Conservation (phyloP, 2,888 invertebrate species). For the Sinotaia quadrata region DNA sequence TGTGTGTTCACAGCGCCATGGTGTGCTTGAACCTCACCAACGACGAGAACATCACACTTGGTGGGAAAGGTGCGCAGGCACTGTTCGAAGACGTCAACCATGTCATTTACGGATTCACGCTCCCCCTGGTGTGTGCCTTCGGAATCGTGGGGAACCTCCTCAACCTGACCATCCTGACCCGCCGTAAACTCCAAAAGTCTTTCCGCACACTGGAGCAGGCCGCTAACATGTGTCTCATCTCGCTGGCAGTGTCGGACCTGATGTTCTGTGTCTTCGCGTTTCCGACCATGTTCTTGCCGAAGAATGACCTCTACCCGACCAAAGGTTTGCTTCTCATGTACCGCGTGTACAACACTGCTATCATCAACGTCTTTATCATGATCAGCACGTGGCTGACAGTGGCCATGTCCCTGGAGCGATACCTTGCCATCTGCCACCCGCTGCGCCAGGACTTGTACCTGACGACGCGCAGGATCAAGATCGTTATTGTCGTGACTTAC, state of each 20-base stretch:
- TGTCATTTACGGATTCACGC: conserved; percentile 69
- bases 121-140: conserved; percentile 81
- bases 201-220: conserved; percentile 83
- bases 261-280: conserved; percentile 75
- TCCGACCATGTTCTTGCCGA: conserved; percentile 74
- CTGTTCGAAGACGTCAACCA: conserved; percentile 47
- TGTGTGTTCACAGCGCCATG: conserved; percentile 18
- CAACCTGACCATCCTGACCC: conserved; percentile 84
- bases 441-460: conserved; percentile 80
- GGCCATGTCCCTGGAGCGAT: conserved; percentile 82
- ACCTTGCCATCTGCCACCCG: conserved; percentile 83
- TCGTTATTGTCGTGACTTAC: conserved; percentile 79
- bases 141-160: conserved; percentile 85
- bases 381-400: conserved; percentile 85
- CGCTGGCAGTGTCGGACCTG: conserved; percentile 84
- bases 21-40: conserved; percentile 33
- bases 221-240: conserved; percentile 82
- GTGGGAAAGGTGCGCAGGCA: conserved; percentile 28
- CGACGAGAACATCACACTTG: conserved; percentile 21
- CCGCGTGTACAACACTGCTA: conserved; percentile 58
- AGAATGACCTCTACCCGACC: conserved; percentile 76
- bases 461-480: conserved; percentile 76
- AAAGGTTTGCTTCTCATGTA: conserved; percentile 58
- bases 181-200: conserved; percentile 70
- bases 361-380: conserved; percentile 74